Conservation (phyloP, 2,888 invertebrate species). For the Pinctada fucata region DNA sequence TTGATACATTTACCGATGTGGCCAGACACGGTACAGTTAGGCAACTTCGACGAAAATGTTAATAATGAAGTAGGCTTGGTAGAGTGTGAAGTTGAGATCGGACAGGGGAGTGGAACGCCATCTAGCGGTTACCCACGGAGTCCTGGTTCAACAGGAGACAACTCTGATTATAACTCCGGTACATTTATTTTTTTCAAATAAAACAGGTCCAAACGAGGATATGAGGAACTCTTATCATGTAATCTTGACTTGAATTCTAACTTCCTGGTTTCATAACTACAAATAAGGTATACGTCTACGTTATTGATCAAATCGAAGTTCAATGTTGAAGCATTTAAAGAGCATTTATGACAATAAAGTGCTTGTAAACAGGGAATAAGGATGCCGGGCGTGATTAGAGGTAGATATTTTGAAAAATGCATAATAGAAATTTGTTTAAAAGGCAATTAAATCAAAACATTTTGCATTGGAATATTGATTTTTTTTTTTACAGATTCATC, state of each 20-base stretch:
- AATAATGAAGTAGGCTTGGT: constrained; percentile 14
- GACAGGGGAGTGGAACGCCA: constrained; percentile 4
- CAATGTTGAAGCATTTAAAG: too few species aligned
- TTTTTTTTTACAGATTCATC: constrained; percentile 17
- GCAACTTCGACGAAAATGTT: background rate
- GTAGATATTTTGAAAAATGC: too few species aligned
- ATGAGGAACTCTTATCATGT: background rate
- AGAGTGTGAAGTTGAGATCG: constrained; percentile 33
- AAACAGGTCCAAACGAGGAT: background rate
- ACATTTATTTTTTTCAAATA: constrained; percentile 1
- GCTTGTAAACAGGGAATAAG: too few species aligned
- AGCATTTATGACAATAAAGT: too few species aligned
- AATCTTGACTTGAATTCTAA: background rate
- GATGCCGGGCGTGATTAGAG: too few species aligned
- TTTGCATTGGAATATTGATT: background rate
- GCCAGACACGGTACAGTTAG: constrained; percentile 18
- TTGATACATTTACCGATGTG: constrained; percentile 36
- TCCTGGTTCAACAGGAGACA: constrained; percentile 40
- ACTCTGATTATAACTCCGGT: constrained; percentile 56
- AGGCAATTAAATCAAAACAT: too few species aligned
- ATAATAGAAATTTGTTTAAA: too few species aligned
- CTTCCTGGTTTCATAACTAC: too few species aligned
- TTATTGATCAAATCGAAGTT: too few species aligned
- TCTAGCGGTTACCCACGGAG: constrained; percentile 24
- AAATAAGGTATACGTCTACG: too few species aligned